Evolutionary conservation across 2,797 vertebrate genomes (phyloP).

Genomic region (Acrocephalus scirpaceus): DNA sequence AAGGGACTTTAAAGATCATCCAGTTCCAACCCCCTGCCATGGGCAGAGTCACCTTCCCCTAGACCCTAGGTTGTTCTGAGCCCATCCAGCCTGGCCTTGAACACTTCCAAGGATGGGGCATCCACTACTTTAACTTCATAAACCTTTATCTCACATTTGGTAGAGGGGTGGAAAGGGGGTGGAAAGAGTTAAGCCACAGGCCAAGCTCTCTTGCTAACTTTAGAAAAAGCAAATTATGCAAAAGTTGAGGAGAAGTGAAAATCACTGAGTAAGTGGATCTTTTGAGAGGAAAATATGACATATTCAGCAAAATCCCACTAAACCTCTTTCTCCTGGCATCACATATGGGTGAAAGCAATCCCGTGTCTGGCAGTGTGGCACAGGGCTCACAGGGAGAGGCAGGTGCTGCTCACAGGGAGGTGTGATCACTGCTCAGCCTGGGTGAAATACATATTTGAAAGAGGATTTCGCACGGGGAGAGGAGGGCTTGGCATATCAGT

Average conservation of each 20-base stretch:
- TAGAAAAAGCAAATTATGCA: background rate
- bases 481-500: background rate
- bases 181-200: background rate
- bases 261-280: background rate
- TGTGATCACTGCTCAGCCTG: background rate
- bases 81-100: background rate
- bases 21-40: background rate
- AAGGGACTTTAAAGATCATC: background rate
- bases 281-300: background rate
- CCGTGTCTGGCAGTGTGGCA: rapidly evolving
- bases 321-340: background rate
- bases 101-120: background rate
- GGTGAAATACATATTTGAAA: background rate
- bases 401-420: background rate
- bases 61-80: background rate
- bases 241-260: conserved; percentile 6
- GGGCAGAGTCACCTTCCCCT: background rate
- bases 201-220: background rate
- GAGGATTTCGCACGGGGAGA: background rate
- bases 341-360: rapidly evolving
- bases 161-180: background rate
- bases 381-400: background rate
- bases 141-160: background rate
- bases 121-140: background rate
- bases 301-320: background rate